A percentile compares a stretch with the other conserved stretches of the same genome.
phyloP scores from a whole-genome alignment of 2,888 invertebrate species.

The Phaedon cochleariae region DNA sequence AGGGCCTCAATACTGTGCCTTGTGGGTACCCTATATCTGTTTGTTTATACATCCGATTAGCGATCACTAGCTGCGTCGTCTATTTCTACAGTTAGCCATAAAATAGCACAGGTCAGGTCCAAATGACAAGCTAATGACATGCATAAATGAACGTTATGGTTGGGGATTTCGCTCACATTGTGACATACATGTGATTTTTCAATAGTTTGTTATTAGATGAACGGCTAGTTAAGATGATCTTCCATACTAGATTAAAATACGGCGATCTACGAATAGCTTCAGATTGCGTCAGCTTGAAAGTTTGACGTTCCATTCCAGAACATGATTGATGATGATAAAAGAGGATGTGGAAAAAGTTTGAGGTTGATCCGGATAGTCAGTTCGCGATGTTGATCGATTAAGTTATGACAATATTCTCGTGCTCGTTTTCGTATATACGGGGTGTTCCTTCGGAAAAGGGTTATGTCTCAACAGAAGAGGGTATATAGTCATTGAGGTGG shows the following conservation, averaged over 20 bases:
- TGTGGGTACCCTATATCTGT: too few relatives aligned
- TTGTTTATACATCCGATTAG: too few relatives aligned
- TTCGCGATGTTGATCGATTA: not conserved
- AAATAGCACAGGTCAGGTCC: too few relatives aligned
- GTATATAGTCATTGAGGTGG: too few relatives aligned
- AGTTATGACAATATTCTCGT: not conserved
- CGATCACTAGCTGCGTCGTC: too few relatives aligned
- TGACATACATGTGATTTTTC: constrained; percentile 14
- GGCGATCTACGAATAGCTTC: constrained; percentile 23
- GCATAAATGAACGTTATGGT: too few relatives aligned
- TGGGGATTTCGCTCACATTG: too few relatives aligned
- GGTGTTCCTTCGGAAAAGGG: too few relatives aligned
- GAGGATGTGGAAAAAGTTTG: constrained; percentile 12
- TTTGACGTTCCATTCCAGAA: constrained; percentile 23
- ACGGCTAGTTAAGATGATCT: constrained; percentile 24
- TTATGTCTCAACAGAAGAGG: too few relatives aligned
- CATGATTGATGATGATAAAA: constrained; percentile 13
- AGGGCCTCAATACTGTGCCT: too few relatives aligned
- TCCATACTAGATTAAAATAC: constrained; percentile 23
- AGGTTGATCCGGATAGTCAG: constrained; percentile 5
- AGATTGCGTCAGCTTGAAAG: constrained; percentile 23
- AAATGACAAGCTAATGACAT: too few relatives aligned
- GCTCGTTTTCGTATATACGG: not conserved
- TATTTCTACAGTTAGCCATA: too few relatives aligned
- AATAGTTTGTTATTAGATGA: constrained; percentile 23